Evolutionary conservation across 2,888 invertebrate genomes (phyloP), one percentile per base, ranked within the genome.

Genomic region (Sicus ferrugineus): DNA sequence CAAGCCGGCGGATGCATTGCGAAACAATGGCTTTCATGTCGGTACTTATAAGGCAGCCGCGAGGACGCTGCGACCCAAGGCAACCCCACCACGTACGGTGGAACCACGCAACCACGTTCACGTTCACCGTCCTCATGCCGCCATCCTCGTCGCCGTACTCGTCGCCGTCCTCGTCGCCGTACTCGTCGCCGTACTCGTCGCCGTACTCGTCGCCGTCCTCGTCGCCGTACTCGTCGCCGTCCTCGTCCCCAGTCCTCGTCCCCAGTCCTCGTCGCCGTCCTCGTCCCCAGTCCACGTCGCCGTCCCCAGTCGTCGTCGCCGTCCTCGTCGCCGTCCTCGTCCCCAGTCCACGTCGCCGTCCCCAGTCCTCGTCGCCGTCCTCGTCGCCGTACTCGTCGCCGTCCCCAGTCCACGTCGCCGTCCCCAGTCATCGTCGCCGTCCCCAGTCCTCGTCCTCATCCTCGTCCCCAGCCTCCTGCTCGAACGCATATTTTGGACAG

Each of bases 11-110:
- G 38, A 34, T 28, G 46, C 66, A 66, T 54, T n/a, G 11, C 38
- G n/a, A 14, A 42, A 66, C 66, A 66, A 66, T 66, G 66, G 56
- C 30, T 42, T 61, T 34, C 26, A 34, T 66, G 66, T 46, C 19
- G 42, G 19, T 38, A 66, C 66, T 46, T 66, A 56, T 66, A 66
- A 26, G 66, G 66, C 26, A 48, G 16, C 16, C 16, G 14, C 54
- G 54, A 54, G 26, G 23, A 50, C 11, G 38, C 38, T 50, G 23
- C 19, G 23, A 6, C 23, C 54, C 23, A 23, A 26, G 28, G 21
- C 2, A 28, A 23, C 23, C 14, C 46, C 14, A 46, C 46, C 14
- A 9, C 38, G 38, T 38, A 9, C 14, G 14, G 14, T 38, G 46
- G 14, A 19, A 4, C 9, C 46, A 46, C 3, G 3, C 3, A 3